These are phyloP conservation scores for Lepidurus couesii DNA, from an alignment of 1,140 invertebrate genomes.

Conservation along the genomic window DNA sequence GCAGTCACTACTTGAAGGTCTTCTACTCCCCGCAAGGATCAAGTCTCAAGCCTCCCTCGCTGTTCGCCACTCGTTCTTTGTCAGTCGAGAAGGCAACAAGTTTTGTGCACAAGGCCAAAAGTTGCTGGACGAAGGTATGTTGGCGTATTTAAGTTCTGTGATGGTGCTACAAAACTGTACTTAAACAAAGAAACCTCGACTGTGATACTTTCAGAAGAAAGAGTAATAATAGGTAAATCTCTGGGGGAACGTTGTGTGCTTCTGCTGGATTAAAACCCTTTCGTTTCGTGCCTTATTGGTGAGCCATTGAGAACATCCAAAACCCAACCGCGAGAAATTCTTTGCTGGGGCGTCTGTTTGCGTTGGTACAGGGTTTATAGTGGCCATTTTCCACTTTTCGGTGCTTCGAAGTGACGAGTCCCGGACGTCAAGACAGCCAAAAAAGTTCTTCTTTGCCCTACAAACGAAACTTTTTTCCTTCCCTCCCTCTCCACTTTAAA, in stretches of 20 bases:
- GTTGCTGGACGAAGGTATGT: not conserved
- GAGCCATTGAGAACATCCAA: not conserved
- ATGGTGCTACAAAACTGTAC: constrained; percentile 11
- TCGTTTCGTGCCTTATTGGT: not conserved
- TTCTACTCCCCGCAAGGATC: not conserved
- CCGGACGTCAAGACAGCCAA: not conserved
- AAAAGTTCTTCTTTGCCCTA: constrained; percentile 5
- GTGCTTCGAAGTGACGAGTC: not conserved
- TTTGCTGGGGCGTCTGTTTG: not conserved
- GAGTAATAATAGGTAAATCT: not conserved
- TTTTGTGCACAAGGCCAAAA: not conserved
- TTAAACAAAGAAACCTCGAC: not conserved
- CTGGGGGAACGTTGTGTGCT: not conserved
- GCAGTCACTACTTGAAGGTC: not conserved
- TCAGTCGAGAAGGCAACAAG: constrained; percentile 4
- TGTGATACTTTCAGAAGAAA: not conserved
- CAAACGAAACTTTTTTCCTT: not conserved
- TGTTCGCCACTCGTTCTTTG: constrained; percentile 21
- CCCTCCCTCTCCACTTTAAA: not conserved
- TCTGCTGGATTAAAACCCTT: not conserved
- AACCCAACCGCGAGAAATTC: not conserved
- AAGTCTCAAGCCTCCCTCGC: not conserved
- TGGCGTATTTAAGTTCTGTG: not conserved
- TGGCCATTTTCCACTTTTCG: not conserved
- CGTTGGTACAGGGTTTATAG: not conserved